Base-by-base conservation (phyloP, 2,113 vertebrate genomes). In the Piliocolobus tephrosceles region DNA sequence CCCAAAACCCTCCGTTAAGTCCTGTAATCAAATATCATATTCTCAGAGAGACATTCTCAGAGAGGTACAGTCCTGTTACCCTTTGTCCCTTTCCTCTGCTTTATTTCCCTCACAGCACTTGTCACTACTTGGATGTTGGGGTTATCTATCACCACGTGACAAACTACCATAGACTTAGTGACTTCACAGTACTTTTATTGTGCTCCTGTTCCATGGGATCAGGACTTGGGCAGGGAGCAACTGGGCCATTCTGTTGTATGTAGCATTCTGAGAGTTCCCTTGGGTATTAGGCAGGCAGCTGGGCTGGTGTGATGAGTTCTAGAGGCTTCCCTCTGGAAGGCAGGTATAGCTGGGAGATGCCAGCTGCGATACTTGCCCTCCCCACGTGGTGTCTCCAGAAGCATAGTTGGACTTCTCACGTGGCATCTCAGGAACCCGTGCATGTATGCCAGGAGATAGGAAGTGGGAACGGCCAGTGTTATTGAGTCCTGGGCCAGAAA, bases 21-120 rank as follows among this genome's bases (percentile, higher is more conserved):
- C 78, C 50, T 86, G 30, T 64, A n/a, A 64, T 95, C 68, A 68
- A 86, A 75, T 23, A n/a, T 8, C 66, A 27, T 52, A 18, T 87
- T 78, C 55, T 84, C 83, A 96, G 43, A 66, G 70, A 85, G 57
- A 55, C 52, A 23, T 87, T 78, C 61, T 84, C 83, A 96, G 43
- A 66, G 64, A 85, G 57, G 50, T 68, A 35, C 32, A 78, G 75
- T 45, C 81, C 30, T 40, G 50, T 57, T 12, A 45, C 57, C 66
- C 38, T 61, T 9, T 50, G 2, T n/a, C 18, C 57, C 80, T 79
- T 87, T 38, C 47, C 11, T 61, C 66, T 35, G 30, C 57, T 83
- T 86, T 81, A 35, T 92, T 76, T 82, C 22, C 23, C 23, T 76
- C n/a, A 68, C 66, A 22, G 72, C 17, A 52, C 14, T 68, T 58